Evolutionary conservation across 2,888 invertebrate genomes (phyloP).

Genomic region (Heliconius sara): DNA sequence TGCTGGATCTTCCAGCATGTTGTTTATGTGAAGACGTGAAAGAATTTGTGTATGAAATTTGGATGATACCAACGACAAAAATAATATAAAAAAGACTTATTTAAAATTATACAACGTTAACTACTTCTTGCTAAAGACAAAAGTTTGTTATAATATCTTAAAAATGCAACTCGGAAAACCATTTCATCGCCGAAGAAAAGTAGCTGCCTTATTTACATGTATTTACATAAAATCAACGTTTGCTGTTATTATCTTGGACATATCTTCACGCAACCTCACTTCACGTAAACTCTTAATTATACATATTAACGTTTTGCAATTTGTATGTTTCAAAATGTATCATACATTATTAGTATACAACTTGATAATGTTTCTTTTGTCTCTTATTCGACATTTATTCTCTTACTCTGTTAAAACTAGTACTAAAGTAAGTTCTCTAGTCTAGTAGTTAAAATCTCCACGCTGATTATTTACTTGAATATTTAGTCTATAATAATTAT

Average conservation of each 20-base stretch:
- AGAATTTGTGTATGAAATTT: no score
- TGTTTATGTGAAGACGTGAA: no score
- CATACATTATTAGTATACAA: not conserved
- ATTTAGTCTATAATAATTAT: not conserved
- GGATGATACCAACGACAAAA: no score
- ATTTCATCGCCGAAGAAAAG: slow-evolving; percentile 4
- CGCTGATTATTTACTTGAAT: no score
- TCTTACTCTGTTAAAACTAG: not conserved
- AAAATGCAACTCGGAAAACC: not conserved
- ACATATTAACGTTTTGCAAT: not conserved
- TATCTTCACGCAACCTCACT: slow-evolving; percentile 7
- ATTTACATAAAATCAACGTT: slow-evolving; percentile 16
- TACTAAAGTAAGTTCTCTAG: no score
- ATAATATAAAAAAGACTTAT: not conserved
- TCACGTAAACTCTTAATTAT: slow-evolving; percentile 5
- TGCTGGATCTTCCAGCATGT: no score
- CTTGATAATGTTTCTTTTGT: not conserved
- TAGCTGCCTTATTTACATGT: not conserved
- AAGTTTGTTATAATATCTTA: not conserved
- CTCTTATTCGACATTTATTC: not conserved
- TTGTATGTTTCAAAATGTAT: not conserved
- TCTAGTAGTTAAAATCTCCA: no score
- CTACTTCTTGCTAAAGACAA: not conserved
- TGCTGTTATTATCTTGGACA: slow-evolving; percentile 1
- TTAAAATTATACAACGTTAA: not conserved